Base-by-base conservation (phyloP, 2,888 invertebrate species). In the Panorpa germanica region DNA sequence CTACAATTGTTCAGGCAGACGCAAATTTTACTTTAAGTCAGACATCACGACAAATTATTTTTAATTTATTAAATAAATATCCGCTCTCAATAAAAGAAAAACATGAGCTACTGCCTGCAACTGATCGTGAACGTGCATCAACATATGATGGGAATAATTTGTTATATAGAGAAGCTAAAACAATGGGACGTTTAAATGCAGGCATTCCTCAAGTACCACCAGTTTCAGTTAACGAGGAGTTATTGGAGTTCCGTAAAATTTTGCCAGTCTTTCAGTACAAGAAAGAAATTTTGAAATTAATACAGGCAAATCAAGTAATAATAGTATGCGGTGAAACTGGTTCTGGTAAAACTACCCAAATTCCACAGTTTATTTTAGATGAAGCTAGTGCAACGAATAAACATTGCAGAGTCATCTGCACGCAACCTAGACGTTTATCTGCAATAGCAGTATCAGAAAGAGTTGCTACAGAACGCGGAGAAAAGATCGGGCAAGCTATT, bases 311-410 rank as follows among this genome's bases (percentile, higher is more conserved):
- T 45, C 68, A 75, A 59, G 70, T 77, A n/a, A 50, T 75, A 13
- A 66, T 80, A 39, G 65, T 88, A 13, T 67, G 70, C 4, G 80
- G 81, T 1, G 83, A 86, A 41, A 91, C 93, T 0, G 93, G 91
- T 0, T 83, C 81, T 31, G 93, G 93, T 2, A 93, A 93, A 61
- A 90, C 91, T 0, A 93, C 93, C 0, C 93, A 93, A 62, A 66
- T 96, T 22, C 93, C 95, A 0, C 95, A 96, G 46, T 82, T 78
- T 44, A 70, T 96, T 39, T 53, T 96, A 37, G 86, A 93, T 42
- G 65, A 82, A 50, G 70, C 60, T 40, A 61, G 55, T 42, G 57
- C 47, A 41, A 60, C 50, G 39, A 62, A 64, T 33, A 62, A 61
- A 41, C 64, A 69, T 0, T 81, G 85, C 37, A 66, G 88, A 30